phyloP scores from a whole-genome alignment of 2,888 invertebrate genomes.

The Perdita meconis region DNA sequence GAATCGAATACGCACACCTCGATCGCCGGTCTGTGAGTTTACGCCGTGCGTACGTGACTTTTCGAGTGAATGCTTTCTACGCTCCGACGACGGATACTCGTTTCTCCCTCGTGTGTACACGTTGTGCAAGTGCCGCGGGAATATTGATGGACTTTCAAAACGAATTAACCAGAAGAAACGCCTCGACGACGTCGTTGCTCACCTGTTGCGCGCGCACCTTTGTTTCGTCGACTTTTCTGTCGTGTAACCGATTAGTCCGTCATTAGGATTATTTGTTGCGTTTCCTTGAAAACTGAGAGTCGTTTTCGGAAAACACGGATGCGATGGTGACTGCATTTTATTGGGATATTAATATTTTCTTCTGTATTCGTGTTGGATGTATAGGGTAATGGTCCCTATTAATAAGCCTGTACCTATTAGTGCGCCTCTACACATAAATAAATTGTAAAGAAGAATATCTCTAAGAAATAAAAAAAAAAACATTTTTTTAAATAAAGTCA shows the following conservation, averaged over 20 bases:
- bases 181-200: constrained; percentile 19
- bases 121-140: constrained; percentile 38
- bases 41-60: constrained; percentile 60
- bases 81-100: constrained; percentile 23
- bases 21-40: constrained; percentile 42
- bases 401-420: no score
- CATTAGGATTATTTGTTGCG: constrained; percentile 14
- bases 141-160: constrained; percentile 56
- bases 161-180: constrained; percentile 46
- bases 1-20: constrained; percentile 39
- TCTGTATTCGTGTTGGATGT: no score
- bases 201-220: constrained; percentile 15
- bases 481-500: no score
- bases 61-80: constrained; percentile 50
- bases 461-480: no score
- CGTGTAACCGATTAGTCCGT: constrained; percentile 26
- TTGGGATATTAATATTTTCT: no score
- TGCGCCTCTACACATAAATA: no score
- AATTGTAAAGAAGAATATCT: no score
- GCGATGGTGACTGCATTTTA: neutral
- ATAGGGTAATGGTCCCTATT: no score
- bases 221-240: constrained; percentile 8
- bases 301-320: neutral
- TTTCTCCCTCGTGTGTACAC: constrained; percentile 44
- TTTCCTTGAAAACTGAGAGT: constrained; percentile 4